Evolutionary conservation across 2,888 invertebrate species (phyloP), one percentile per base, ranked within the genome.

Genomic region (Lordiphosa andalusiaca): DNA sequence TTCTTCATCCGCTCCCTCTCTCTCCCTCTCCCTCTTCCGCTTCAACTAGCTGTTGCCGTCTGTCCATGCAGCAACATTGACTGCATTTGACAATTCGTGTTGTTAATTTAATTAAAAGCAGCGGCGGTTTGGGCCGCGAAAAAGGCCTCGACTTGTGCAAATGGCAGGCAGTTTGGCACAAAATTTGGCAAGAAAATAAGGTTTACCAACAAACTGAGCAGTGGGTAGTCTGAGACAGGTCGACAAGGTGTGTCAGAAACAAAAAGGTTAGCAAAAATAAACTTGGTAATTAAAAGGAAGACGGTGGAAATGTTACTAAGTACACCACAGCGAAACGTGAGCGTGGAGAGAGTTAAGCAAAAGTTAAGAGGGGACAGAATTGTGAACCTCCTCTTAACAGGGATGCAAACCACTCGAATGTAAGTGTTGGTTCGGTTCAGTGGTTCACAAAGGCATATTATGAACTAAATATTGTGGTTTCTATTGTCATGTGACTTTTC

Each of bases 51-150:
- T 35, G 36, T 3, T 64, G 73, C 69, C 68, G 64, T 62, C 51
- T 55, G 9, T 54, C 62, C 41, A 21, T 44, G 38, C 47, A 53
- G 21, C 12, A 42, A 41, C 41, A 16, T 36, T 52, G 53, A 41
- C 67, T 80, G 78, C 63, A 50, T 55, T 72, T 84, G 78, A 80
- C 78, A 80, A 80, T 84, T 77, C 73, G 65, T 67, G 72, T 77
- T 84, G 69, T 81, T 84, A 81, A 84, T 84, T 80, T 84, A 80
- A 80, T 80, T 80, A 84, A 80, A 80, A 61, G 55, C 60, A 52
- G 49, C 57, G 70, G 56, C 57, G 70, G 56, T 65, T 69, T 42
- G 54, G 55, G 60, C 41, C 35, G 30, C 46, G 40, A 55, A 48
- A 30, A 30, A 30, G 30, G 30, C 30, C 30, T 30, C 30, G 25